Evolutionary conservation across 1,140 invertebrate genomes (phyloP).

Genomic region (Drosophila athabasca): DNA sequence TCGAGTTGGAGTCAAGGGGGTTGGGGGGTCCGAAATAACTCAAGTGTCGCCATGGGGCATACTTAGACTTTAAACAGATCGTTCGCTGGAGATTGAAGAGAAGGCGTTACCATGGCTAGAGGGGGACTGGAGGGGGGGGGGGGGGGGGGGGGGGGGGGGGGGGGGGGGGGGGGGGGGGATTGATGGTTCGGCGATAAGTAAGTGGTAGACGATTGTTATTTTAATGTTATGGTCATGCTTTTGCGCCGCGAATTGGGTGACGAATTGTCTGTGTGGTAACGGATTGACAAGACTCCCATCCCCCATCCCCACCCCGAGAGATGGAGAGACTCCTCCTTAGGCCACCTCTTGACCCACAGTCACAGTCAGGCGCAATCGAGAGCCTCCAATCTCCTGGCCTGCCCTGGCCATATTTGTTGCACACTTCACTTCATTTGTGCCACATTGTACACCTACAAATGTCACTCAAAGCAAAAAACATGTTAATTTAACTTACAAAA

Average conservation of each 20-base stretch:
- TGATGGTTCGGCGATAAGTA: constrained; percentile 66
- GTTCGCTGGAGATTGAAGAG: constrained; percentile 59
- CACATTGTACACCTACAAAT: constrained; percentile 82
- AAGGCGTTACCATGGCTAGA: constrained; percentile 23
- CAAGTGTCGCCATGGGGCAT: constrained; percentile 71
- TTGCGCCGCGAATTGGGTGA: constrained; percentile 57
- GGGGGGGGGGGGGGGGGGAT: constrained; percentile 11
- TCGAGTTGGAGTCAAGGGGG: constrained; percentile 11
- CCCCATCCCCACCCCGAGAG: neutral
- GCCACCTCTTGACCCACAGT: constrained; percentile 34
- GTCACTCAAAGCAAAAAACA: constrained; percentile 80
- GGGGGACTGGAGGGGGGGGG: constrained; percentile 5
- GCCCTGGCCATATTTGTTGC: constrained; percentile 70
- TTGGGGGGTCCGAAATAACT: constrained; percentile 54
- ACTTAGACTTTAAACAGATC: constrained; percentile 81
- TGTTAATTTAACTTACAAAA: constrained; percentile 78
- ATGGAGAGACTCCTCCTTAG: neutral
- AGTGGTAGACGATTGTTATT: constrained; percentile 80
- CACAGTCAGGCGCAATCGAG: constrained; percentile 26
- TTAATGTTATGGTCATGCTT: constrained; percentile 73
- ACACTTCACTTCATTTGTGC: constrained; percentile 82
- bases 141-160: constrained; percentile 24
- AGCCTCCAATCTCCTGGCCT: constrained; percentile 17
- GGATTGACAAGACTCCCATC: constrained; percentile 63
- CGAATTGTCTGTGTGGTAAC: constrained; percentile 72